Conservation (phyloP, 1,140 invertebrate genomes). For the Oscheius sp. region DNA sequence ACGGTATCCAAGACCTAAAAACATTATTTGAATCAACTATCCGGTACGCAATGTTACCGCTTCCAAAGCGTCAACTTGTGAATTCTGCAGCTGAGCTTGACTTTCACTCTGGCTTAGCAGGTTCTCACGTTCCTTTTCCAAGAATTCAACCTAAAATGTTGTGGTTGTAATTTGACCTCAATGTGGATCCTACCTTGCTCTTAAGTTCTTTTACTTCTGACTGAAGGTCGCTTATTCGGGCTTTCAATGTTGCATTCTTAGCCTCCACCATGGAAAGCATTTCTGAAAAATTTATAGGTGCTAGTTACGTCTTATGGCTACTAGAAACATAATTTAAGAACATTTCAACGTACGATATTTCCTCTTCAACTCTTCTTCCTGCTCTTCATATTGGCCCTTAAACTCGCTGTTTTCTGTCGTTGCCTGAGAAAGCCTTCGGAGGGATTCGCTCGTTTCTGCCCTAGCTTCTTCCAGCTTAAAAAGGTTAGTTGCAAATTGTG, state of each 20-base stretch:
- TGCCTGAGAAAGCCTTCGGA: constrained; percentile 36
- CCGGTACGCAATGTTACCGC: too few species aligned
- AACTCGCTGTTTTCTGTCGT: constrained; percentile 40
- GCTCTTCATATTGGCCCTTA: constrained; percentile 40
- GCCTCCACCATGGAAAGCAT: constrained; percentile 49
- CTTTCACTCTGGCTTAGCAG: constrained; percentile 56
- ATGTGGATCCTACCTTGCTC: constrained; percentile 37
- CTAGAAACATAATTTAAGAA: neutral
- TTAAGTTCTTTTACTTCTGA: constrained; percentile 55
- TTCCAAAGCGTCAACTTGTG: constrained; percentile 57
- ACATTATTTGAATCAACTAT: neutral
- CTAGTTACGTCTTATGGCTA: too few species aligned
- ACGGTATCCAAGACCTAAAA: constrained; percentile 51
- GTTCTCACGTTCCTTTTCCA: constrained; percentile 58
- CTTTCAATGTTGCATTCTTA: constrained; percentile 47
- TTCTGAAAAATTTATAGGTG: constrained; percentile 34
- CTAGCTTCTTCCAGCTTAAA: constrained; percentile 48
- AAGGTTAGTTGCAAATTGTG: neutral
- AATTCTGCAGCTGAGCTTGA: constrained; percentile 55
- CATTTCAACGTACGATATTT: constrained; percentile 38
- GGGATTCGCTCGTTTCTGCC: constrained; percentile 49
- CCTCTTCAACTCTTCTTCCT: constrained; percentile 45
- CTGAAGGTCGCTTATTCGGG: constrained; percentile 51
- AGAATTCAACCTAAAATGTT: constrained; percentile 46
- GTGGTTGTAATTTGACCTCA: constrained; percentile 14